Percentiles rank a stretch among this genome's conserved stretches.
Evolutionary conservation across 2,797 vertebrate genomes (phyloP).

Genomic region (Trematomus bernacchii): DNA sequence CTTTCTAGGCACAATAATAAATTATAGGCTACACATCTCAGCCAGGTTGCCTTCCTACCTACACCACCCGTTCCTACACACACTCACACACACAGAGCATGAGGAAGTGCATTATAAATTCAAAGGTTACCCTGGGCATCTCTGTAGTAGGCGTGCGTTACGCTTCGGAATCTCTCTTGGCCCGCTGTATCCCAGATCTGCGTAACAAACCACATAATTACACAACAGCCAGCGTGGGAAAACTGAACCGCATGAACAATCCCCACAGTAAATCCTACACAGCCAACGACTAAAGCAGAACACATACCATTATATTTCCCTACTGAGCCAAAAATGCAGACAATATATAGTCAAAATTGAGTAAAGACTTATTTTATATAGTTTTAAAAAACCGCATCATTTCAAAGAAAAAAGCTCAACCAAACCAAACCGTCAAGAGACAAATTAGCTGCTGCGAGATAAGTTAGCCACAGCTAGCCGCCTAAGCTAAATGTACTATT

Average conservation of each 20-base stretch:
- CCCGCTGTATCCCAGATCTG: conserved; percentile 99
- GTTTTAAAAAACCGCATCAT: background rate
- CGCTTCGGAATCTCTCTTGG: conserved; percentile 97
- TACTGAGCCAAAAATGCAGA: background rate
- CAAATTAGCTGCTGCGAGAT: background rate
- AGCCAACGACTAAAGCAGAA: background rate
- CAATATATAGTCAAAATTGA: background rate
- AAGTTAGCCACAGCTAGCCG: background rate
- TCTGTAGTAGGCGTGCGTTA: conserved; percentile 98
- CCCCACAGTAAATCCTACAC: background rate
- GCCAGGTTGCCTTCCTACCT: conserved; percentile 9
- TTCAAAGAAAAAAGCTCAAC: background rate
- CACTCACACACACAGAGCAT: conserved; percentile 11
- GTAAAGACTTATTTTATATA: background rate
- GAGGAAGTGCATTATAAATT: conserved; percentile 55
- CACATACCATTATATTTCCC: background rate
- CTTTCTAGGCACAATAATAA: conserved; percentile 16
- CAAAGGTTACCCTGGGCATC: conserved; percentile 93
- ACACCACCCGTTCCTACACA: conserved; percentile 11
- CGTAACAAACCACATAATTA: conserved; percentile 57
- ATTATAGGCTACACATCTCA: conserved; percentile 7
- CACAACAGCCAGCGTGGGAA: conserved; percentile 36
- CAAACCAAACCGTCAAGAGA: background rate
- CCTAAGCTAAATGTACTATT: background rate
- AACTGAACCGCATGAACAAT: conserved; percentile 10